Evolutionary conservation across 2,113 vertebrate species (phyloP).

Genomic region (Cygnus atratus): DNA sequence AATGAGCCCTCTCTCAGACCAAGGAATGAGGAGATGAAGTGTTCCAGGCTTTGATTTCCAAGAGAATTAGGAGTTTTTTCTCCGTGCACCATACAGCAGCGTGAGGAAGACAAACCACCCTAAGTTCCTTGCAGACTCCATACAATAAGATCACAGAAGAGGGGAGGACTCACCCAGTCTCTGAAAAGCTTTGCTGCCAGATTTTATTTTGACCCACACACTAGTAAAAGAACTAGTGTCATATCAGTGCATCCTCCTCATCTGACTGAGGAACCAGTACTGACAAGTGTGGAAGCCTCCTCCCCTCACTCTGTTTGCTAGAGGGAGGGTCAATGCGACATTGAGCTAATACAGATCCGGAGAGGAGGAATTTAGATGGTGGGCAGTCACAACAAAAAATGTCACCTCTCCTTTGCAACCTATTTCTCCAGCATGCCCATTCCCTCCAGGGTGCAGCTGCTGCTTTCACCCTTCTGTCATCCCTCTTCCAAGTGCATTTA

Average conservation of each 20-base stretch:
- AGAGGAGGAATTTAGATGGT: neutral
- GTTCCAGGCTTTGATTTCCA: neutral
- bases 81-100: neutral
- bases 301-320: constrained; percentile 29
- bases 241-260: constrained; percentile 32
- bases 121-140: neutral
- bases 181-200: constrained; percentile 37
- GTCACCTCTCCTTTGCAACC: neutral
- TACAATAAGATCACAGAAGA: neutral
- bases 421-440: constrained; percentile 43
- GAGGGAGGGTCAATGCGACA: constrained; percentile 24
- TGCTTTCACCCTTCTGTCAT: constrained; percentile 52
- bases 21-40: neutral
- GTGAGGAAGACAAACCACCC: neutral
- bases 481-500: constrained; percentile 63
- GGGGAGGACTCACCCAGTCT: neutral
- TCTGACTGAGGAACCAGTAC: constrained; percentile 43
- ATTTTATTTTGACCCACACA: constrained; percentile 54
- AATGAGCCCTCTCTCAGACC: neutral
- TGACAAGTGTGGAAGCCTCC: constrained; percentile 62
- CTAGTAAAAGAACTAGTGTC: constrained; percentile 42
- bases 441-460: constrained; percentile 66
- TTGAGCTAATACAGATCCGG: constrained; percentile 4
- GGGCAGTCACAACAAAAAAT: constrained; percentile 10
- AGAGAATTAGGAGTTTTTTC: neutral